A percentile compares a stretch with the other conserved stretches of the same genome.
Conservation (phyloP, 37 sponge, comb jelly and placozoan genomes). For the Theonella swinhoei region DNA sequence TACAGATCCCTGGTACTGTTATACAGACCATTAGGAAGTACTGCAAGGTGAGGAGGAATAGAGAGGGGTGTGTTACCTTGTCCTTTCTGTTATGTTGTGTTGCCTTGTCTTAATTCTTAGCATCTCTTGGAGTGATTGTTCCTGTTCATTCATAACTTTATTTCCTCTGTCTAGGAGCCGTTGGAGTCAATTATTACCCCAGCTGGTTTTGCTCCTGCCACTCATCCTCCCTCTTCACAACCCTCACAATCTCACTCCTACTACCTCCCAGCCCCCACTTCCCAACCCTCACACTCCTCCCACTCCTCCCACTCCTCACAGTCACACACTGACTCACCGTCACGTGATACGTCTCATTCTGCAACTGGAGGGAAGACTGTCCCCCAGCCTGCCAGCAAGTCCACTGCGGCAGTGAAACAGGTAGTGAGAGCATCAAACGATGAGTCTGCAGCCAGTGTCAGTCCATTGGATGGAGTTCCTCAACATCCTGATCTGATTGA, state of each 20-base stretch:
- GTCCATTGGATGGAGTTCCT: not conserved
- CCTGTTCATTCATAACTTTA: not conserved
- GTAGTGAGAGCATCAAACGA: too few species aligned
- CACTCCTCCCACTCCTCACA: not conserved
- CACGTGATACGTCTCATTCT: not conserved
- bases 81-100: too few species aligned
- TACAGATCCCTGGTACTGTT: conserved; percentile 45
- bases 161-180: not conserved
- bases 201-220: not conserved
- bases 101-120: too few species aligned
- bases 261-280: not conserved
- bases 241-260: not conserved
- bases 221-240: not conserved
- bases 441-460: too few species aligned
- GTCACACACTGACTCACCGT: not conserved
- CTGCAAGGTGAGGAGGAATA: not conserved
- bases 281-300: not conserved
- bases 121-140: too few species aligned
- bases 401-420: too few species aligned
- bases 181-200: not conserved
- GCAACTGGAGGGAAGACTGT: not conserved
- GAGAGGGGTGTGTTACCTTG: too few species aligned
- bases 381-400: too few species aligned
- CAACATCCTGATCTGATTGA: conserved; percentile 45
- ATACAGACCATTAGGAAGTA: conserved; percentile 11